Evolutionary conservation across 2,888 invertebrate genomes (phyloP), one percentile per base, ranked within the genome.

Genomic region (Ramazzottius varieornatus): DNA sequence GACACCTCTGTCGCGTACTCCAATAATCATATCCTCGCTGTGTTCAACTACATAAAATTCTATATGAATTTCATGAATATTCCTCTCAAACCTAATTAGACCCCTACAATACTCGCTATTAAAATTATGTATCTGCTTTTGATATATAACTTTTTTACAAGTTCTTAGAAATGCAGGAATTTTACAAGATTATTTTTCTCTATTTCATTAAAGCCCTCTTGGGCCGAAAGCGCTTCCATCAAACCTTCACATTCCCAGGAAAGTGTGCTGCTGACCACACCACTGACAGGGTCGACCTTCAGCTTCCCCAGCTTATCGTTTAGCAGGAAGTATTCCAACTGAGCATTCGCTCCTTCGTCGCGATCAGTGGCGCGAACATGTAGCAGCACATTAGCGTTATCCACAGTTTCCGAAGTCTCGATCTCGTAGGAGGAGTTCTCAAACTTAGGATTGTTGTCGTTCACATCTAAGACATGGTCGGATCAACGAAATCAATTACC

Each of bases 281-380:
- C 94, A 0, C 85, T 84, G 68, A 82, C 81, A 0, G 85, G 77
- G 74, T 93, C 89, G 69, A 94, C 87, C 68, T 83, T 82, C 74
- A 94, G 94, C 83, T 88, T 86, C 70, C 90, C 89, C 69, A 86
- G 84, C 74, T 93, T 92, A 72, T 88, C 88, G 75, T 90, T 89
- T 66, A 90, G 80, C 65, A 94, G 90, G 16, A 87, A 86, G 74
- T 93, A 94, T 71, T 86, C 87, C 54, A 96, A 85, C 66, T 84
- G 81, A 0, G 92, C 91, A 74, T 96, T 94, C 70, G 87, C 86
- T 29, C 85, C 88, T 1, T 84, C 82, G 75, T 96, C 96, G 63
- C 83, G 83, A 73, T 96, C 96, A 0, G 85, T 86, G 1, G 96
- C 94, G 72, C 83, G 86, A 1, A 91, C 89, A 75, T 84, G 84